Conservation (phyloP, 2,888 invertebrate genomes). For the Eupithecia vulgata region DNA sequence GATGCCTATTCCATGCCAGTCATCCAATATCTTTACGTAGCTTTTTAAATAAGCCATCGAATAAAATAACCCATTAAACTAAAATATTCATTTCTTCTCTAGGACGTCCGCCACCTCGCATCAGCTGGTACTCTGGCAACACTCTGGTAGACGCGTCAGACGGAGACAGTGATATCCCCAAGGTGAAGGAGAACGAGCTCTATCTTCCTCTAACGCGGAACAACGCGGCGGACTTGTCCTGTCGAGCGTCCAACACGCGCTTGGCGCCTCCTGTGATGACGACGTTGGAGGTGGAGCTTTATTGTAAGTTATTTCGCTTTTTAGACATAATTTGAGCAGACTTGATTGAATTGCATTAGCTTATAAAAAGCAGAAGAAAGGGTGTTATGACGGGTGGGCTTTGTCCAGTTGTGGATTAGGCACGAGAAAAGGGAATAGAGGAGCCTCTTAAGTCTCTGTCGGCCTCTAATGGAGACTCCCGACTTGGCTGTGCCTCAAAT, state of each 20-base stretch:
- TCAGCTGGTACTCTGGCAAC: constrained; percentile 91
- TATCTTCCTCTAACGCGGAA: constrained; percentile 87
- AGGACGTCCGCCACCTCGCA: constrained; percentile 90
- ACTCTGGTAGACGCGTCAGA: constrained; percentile 88
- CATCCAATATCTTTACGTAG: too few relatives aligned
- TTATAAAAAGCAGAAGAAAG: too few relatives aligned
- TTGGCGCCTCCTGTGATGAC: constrained; percentile 87
- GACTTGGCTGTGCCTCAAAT: too few relatives aligned
- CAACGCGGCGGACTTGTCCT: constrained; percentile 88
- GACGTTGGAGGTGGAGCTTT: constrained; percentile 88
- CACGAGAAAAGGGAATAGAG: too few relatives aligned
- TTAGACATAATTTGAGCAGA: neutral
- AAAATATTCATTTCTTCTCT: too few relatives aligned
- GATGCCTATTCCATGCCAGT: too few relatives aligned
- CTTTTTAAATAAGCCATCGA: neutral
- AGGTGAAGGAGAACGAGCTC: constrained; percentile 88
- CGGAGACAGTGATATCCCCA: constrained; percentile 85
- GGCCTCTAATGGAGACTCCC: too few relatives aligned
- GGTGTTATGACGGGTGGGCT: too few relatives aligned
- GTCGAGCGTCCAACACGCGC: constrained; percentile 89
- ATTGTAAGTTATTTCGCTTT: constrained; percentile 84
- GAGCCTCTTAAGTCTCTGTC: too few relatives aligned
- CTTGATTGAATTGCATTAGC: too few relatives aligned
- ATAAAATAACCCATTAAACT: neutral
- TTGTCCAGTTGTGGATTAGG: too few relatives aligned